Conservation (phyloP, 2,888 invertebrate species). For the Drosophila formosana region DNA sequence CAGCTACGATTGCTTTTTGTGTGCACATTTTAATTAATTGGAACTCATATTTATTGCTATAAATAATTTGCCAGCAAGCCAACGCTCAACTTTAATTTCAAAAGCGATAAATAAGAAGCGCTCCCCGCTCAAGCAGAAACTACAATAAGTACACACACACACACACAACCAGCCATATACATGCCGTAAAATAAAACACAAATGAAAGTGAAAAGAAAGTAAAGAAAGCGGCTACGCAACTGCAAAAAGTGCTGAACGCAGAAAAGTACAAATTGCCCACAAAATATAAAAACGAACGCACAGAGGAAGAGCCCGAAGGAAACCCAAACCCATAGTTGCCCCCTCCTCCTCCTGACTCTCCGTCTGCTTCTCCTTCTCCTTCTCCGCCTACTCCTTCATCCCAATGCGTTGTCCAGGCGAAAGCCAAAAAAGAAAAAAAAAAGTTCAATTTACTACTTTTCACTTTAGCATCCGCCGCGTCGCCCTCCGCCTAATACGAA, state of each 20-base stretch:
- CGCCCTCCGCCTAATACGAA: conserved; percentile 49
- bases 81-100: conserved; percentile 78
- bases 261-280: conserved; percentile 82
- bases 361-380: conserved; percentile 1
- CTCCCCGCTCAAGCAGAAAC: conserved; percentile 51
- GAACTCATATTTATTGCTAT: conserved; percentile 68
- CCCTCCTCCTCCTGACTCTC: too few relatives aligned
- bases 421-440: conserved; percentile 58
- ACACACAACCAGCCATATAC: conserved; percentile 17
- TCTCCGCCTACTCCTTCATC: neutral
- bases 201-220: conserved; percentile 80
- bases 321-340: conserved; percentile 16
- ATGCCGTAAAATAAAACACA: conserved; percentile 71
- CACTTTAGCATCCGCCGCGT: conserved; percentile 75
- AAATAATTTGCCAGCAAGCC: conserved; percentile 67
- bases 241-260: conserved; percentile 80
- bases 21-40: conserved; percentile 58
- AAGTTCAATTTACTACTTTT: conserved; percentile 83
- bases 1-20: conserved; percentile 29
- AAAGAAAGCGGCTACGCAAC: conserved; percentile 63
- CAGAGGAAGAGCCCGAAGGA: conserved; percentile 24
- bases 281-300: conserved; percentile 69
- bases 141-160: conserved; percentile 53
- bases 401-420: conserved; percentile 19
- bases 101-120: conserved; percentile 78